Evolutionary conservation across 64 coral and sea anemone species (phyloP).

Genomic region (Cladopsammia gracilis): DNA sequence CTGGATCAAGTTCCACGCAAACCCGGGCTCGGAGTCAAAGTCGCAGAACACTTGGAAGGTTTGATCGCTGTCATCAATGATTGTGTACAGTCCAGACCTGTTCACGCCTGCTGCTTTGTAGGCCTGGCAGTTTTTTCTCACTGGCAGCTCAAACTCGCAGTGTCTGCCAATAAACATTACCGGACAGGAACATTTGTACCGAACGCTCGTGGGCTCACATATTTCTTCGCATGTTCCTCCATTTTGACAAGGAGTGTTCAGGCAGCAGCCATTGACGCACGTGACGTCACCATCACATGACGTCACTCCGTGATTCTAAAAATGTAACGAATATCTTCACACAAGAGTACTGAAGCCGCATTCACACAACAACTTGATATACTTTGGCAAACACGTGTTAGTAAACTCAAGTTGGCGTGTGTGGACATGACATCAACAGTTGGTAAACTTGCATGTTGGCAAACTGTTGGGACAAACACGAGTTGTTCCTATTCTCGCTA

Average conservation of each 20-base stretch:
- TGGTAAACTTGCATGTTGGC: too few relatives aligned
- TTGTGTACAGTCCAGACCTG: constrained; percentile 16
- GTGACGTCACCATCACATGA: neutral
- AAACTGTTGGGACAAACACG: too few relatives aligned
- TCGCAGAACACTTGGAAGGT: constrained; percentile 43
- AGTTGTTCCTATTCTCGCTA: too few relatives aligned
- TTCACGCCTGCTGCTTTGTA: neutral
- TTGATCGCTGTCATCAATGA: constrained; percentile 15
- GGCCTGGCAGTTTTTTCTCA: constrained; percentile 30
- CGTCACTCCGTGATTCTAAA: neutral
- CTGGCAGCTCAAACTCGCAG: constrained; percentile 12
- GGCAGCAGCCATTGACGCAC: constrained; percentile 15
- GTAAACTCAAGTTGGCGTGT: too few relatives aligned
- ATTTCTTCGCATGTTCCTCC: constrained; percentile 39
- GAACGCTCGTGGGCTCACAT: constrained; percentile 13
- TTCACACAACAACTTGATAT: too few relatives aligned
- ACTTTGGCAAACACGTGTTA: too few relatives aligned
- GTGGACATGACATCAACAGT: too few relatives aligned
- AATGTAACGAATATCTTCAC: neutral
- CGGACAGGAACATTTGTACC: constrained; percentile 16
- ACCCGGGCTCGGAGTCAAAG: neutral
- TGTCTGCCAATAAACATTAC: constrained; percentile 22
- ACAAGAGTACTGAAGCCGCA: too few relatives aligned
- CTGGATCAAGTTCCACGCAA: constrained; percentile 51
- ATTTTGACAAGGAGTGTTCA: constrained; percentile 15